These are phyloP conservation scores for Drosophila cognata DNA, from an alignment of 2,888 invertebrate species.

Conservation along the genomic window DNA sequence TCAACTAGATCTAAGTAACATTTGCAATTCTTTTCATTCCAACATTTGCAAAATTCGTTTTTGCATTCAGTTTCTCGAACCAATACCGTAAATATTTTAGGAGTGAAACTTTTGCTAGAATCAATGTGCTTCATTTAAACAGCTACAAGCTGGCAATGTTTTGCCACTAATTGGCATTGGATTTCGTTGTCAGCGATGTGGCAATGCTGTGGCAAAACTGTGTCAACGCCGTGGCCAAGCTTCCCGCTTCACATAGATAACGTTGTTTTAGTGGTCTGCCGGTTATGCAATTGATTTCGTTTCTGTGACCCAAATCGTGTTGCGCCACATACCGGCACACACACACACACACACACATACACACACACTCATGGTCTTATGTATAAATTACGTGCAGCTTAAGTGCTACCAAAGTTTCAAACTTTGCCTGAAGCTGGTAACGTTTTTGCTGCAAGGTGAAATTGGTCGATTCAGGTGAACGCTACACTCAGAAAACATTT, in stretches of 20 bases:
- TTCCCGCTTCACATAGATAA: constrained; percentile 7
- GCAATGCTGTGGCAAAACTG: constrained; percentile 10
- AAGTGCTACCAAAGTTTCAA: constrained; percentile 45
- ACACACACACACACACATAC: constrained; percentile 11
- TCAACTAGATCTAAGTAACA: neutral
- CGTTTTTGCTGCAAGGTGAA: neutral
- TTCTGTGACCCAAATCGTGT: constrained; percentile 66
- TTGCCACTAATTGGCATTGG: neutral
- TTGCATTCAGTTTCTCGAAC: neutral
- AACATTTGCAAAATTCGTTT: neutral
- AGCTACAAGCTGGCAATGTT: neutral
- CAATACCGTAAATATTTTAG: neutral
- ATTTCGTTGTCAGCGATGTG: constrained; percentile 5
- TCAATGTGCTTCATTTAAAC: neutral
- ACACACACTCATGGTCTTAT: constrained; percentile 32
- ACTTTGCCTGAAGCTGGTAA: constrained; percentile 38
- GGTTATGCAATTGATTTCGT: constrained; percentile 68
- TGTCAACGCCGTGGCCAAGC: constrained; percentile 3
- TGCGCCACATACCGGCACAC: constrained; percentile 18
- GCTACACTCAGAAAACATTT: neutral
- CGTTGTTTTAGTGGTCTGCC: constrained; percentile 19
- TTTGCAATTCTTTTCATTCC: neutral
- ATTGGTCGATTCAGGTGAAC: neutral
- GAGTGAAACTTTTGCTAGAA: neutral
- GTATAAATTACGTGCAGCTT: constrained; percentile 63